These are phyloP conservation scores for Xenopus laevis DNA, from an alignment of 2,113 vertebrate species.

Conservation along the genomic window DNA sequence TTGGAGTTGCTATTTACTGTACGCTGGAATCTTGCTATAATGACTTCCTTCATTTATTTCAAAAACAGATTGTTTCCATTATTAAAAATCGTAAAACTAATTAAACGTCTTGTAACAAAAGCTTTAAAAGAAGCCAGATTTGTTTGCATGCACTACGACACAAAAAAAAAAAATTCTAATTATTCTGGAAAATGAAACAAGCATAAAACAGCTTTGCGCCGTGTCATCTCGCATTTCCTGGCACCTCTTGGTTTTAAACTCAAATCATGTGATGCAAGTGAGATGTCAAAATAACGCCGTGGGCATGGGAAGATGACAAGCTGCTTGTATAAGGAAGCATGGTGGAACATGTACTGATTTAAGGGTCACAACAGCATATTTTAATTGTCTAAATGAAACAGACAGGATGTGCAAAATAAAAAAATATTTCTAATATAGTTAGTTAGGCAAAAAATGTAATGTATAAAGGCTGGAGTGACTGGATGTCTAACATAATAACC, in stretches of 20 bases:
- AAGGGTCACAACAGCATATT: no score
- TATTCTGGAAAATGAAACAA: not conserved
- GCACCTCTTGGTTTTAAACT: not conserved
- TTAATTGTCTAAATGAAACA: no score
- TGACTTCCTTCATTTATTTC: not conserved
- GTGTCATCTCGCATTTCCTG: not conserved
- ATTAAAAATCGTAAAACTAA: not conserved
- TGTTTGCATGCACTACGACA: not conserved
- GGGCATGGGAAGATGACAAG: not conserved
- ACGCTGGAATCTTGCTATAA: not conserved
- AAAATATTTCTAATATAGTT: no score
- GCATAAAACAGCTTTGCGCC: not conserved
- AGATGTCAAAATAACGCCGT: not conserved
- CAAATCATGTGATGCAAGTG: not conserved
- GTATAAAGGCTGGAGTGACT: no score
- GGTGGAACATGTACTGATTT: no score
- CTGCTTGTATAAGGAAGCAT: no score
- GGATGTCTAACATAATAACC: no score
- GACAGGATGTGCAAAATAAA: no score
- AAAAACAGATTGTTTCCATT: constrained; percentile 2
- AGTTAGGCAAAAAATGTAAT: no score
- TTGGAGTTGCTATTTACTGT: not conserved
- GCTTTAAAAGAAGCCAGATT: not conserved
- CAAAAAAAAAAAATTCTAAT: no score
- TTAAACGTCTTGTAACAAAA: not conserved